Percentiles rank a stretch among this genome's conserved stretches.
Conservation (phyloP, 1,140 invertebrate species). For the Saxidomus purpurata region DNA sequence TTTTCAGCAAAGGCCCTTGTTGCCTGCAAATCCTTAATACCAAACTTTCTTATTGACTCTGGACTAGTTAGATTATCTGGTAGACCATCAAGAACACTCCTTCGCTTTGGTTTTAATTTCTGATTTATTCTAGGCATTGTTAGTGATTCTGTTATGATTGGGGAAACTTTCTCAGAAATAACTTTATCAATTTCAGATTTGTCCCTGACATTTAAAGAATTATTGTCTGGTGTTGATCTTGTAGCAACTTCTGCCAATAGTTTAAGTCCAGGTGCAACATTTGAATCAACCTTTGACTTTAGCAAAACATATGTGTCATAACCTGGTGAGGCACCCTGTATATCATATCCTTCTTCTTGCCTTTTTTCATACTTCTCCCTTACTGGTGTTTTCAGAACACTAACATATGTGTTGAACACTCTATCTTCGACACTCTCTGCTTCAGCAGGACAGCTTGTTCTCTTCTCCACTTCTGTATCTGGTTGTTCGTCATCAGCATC, state of each 20-base stretch:
- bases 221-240: neutral
- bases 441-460: neutral
- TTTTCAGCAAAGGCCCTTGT: slow-evolving; percentile 43
- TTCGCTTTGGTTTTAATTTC: slow-evolving; percentile 12
- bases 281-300: neutral
- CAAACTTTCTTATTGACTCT: slow-evolving; percentile 47
- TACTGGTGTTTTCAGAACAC: slow-evolving; percentile 30
- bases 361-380: slow-evolving; percentile 28
- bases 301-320: slow-evolving; percentile 12
- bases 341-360: slow-evolving; percentile 9
- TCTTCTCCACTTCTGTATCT: neutral
- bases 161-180: neutral
- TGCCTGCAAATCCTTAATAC: slow-evolving; percentile 48
- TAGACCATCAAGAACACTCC: slow-evolving; percentile 2
- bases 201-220: neutral
- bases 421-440: neutral
- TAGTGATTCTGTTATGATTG: neutral
- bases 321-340: neutral
- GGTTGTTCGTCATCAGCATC: neutral
- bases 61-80: slow-evolving; percentile 39
- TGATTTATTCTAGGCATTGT: neutral
- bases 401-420: slow-evolving; percentile 15
- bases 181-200: neutral
- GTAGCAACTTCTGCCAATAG: slow-evolving; percentile 2
- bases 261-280: neutral